Evolutionary conservation across 2,113 vertebrate genomes (phyloP), one percentile per base, ranked within the genome.

Genomic region (Poeciliopsis occidentalis): DNA sequence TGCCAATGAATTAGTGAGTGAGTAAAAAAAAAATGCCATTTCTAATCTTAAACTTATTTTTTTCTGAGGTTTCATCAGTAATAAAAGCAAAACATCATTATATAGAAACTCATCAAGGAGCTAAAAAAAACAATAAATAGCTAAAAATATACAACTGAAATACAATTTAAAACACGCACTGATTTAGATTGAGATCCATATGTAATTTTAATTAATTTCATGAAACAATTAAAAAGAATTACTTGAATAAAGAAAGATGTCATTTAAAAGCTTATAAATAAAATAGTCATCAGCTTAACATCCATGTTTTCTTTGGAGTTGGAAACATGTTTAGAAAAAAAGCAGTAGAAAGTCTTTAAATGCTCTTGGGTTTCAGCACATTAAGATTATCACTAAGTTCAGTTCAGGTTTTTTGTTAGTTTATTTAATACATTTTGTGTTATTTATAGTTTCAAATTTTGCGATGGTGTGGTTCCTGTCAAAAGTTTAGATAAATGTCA

Each of bases 301-400:
- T 64, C 10, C 32, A 17, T 67, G 57, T 72, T 73, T 51, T 89
- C 85, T 89, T 86, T 87, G 87, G 81, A 73, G 27, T 75, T 80
- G 71, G 4, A 72, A 71, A 70, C 39, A 72, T 57, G 8, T n/a
- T 57, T n/a, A 57, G 22, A 6, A 30, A 37, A 31, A 54, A 67
- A 69, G 19, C 32, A 15, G 60, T 71, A 31, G 41, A 71, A 79
- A 57, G 61, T 77, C 30, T 78, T 15, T 71, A 70, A 83, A 90
- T 86, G 88, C 86, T 79, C 81, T 2, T 39, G 8, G 67, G 8
- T 63, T 37, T 29, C 32, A 37, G 24, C 32, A 26, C 32, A 57
- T 19, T 19, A 51, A 41, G 1, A 69, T 44, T 60, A 26, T 15
- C 15, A 32, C n/a, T 63, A 22, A 67, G 32, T 70, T 54, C 19